A percentile compares a stretch with the other conserved stretches of the same genome.
Evolutionary conservation across 2,888 invertebrate species (phyloP).

Genomic region (Epistrophe eligans): DNA sequence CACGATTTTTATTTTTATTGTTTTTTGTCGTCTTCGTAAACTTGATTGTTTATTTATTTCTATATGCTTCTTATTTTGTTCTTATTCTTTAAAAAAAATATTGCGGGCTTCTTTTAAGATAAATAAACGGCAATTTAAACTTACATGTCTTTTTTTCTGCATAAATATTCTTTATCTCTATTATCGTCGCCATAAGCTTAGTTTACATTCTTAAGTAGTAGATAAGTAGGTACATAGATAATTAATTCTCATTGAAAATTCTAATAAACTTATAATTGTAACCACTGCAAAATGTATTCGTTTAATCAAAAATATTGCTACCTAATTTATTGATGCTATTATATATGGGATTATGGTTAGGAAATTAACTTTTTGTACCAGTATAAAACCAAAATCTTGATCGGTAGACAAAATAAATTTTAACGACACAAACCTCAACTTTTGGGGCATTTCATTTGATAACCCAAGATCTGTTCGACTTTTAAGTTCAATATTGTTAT

Average conservation of each 20-base stretch:
- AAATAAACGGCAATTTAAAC: constrained; percentile 13
- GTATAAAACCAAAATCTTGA: no score
- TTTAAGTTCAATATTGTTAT: no score
- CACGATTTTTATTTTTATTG: constrained; percentile 17
- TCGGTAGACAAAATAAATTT: no score
- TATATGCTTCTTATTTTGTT: neutral
- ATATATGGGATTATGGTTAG: no score
- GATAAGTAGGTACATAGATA: no score
- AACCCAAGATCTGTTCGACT: no score
- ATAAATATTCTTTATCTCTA: neutral
- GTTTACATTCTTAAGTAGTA: neutral
- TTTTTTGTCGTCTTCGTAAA: neutral
- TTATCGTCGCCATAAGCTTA: neutral
- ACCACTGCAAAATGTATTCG: neutral
- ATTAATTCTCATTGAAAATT: neutral
- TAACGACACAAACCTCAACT: no score
- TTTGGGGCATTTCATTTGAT: no score
- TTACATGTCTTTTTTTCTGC: neutral
- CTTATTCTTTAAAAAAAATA: neutral
- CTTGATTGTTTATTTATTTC: constrained; percentile 19
- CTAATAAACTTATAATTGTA: neutral
- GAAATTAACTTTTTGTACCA: no score
- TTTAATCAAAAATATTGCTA: no score
- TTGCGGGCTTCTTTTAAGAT: constrained; percentile 1
- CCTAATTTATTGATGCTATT: no score